phyloP scores from a whole-genome alignment of 1,140 invertebrate genomes.

The Lordiphosa mommai region DNA sequence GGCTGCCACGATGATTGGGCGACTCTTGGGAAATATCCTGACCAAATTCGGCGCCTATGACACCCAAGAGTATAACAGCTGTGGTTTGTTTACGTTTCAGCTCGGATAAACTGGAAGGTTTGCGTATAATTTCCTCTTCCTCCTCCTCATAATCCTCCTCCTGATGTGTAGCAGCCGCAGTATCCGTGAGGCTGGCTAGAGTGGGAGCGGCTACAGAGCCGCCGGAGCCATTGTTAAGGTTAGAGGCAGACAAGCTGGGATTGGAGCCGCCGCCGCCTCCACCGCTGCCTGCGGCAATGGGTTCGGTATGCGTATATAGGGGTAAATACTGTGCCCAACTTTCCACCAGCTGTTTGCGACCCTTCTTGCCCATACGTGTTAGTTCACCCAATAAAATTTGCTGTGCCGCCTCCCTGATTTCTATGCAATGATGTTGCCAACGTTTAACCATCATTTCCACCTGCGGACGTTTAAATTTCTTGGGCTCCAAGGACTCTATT shows the following conservation, averaged over 20 bases:
- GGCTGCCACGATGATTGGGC: constrained; percentile 69
- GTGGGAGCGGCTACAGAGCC: background rate
- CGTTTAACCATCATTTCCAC: constrained; percentile 97
- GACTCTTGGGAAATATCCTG: constrained; percentile 89
- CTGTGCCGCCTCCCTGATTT: constrained; percentile 97
- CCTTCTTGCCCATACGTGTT: constrained; percentile 92
- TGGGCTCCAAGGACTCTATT: constrained; percentile 85
- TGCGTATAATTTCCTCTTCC: constrained; percentile 88
- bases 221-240: constrained; percentile 4
- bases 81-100: constrained; percentile 97
- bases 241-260: too few species aligned
- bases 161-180: constrained; percentile 20
- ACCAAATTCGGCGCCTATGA: constrained; percentile 98
- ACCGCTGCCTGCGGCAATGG: constrained; percentile 80
- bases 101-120: constrained; percentile 91
- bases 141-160: constrained; percentile 91
- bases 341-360: constrained; percentile 94
- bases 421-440: constrained; percentile 99
- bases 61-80: constrained; percentile 96
- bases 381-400: constrained; percentile 96
- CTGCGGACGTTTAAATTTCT: constrained; percentile 93
- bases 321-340: constrained; percentile 97
- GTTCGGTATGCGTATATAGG: constrained; percentile 88
- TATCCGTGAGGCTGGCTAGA: too few species aligned
- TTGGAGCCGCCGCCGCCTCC: constrained; percentile 8